Percentiles rank a stretch among this genome's conserved stretches.
Evolutionary conservation across 1,140 invertebrate species (phyloP).

Genomic region (Pissodes strobi): DNA sequence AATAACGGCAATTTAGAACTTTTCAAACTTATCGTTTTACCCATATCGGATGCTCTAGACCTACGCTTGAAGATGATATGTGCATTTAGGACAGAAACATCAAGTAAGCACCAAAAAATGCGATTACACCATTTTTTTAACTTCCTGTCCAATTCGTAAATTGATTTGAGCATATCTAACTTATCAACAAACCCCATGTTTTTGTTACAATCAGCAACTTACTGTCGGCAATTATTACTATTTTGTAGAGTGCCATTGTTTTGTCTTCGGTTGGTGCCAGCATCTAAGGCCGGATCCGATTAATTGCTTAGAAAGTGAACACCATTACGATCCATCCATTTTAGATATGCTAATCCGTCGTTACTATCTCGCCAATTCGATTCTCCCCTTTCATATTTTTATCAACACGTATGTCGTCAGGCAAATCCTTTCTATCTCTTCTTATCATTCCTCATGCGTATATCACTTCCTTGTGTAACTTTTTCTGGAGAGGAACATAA

Average conservation of each 20-base stretch:
- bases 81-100: slow-evolving; percentile 31
- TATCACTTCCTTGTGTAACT: slow-evolving; percentile 46
- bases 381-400: slow-evolving; percentile 51
- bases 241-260: slow-evolving; percentile 44
- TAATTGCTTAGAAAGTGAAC: slow-evolving; percentile 55
- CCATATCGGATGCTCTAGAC: too few relatives aligned
- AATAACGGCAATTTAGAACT: too few relatives aligned
- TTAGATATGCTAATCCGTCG: slow-evolving; percentile 50
- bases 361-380: slow-evolving; percentile 50
- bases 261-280: slow-evolving; percentile 44
- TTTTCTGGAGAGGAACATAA: slow-evolving; percentile 42
- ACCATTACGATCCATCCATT: slow-evolving; percentile 55
- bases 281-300: slow-evolving; percentile 45
- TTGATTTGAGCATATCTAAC: too few relatives aligned
- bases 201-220: slow-evolving; percentile 52
- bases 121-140: slow-evolving; percentile 55
- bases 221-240: slow-evolving; percentile 22
- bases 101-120: slow-evolving; percentile 43
- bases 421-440: slow-evolving; percentile 43
- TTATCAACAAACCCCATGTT: slow-evolving; percentile 56
- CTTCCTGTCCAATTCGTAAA: slow-evolving; percentile 51
- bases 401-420: slow-evolving; percentile 45
- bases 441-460: slow-evolving; percentile 53
- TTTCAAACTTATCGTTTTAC: too few relatives aligned
- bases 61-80: slow-evolving; percentile 36